phyloP scores from a whole-genome alignment of 2,113 vertebrate genomes.

The Hypanus sabinus region DNA sequence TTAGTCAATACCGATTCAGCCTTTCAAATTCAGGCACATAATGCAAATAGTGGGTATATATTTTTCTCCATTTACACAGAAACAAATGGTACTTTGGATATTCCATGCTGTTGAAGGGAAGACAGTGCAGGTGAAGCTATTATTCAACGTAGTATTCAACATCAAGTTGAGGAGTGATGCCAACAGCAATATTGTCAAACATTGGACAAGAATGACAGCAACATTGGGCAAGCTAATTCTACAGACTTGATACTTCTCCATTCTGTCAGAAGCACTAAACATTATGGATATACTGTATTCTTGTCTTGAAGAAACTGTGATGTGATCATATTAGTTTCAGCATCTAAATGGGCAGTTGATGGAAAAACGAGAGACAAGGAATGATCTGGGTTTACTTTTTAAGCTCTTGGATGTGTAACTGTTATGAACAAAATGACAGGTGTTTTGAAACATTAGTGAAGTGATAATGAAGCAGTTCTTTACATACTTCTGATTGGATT shows the following conservation, averaged over 20 bases:
- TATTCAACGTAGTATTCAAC: too few species aligned
- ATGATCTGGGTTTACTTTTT: background rate
- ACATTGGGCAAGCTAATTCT: background rate
- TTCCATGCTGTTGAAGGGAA: background rate
- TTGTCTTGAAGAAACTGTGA: background rate
- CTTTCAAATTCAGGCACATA: background rate
- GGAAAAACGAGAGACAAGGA: background rate
- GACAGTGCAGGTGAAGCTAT: too few species aligned
- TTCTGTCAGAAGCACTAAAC: background rate
- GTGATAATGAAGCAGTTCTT: background rate
- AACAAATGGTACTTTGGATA: background rate
- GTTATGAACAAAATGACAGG: background rate
- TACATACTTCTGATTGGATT: background rate
- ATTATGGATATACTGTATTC: background rate
- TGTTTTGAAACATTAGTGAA: background rate
- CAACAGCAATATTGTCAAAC: background rate
- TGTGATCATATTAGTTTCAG: background rate
- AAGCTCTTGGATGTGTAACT: background rate
- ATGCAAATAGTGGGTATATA: slow-evolving; percentile 53
- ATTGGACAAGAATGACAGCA: background rate
- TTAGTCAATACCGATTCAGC: background rate
- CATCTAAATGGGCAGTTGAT: background rate
- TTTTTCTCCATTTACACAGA: background rate
- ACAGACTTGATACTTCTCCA: background rate
- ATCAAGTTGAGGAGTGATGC: too few species aligned